Percentiles rank a stretch among this genome's conserved stretches.
These are phyloP conservation scores for Mystacornis crossleyi DNA, from an alignment of 2,113 vertebrate genomes.

Conservation along the genomic window DNA sequence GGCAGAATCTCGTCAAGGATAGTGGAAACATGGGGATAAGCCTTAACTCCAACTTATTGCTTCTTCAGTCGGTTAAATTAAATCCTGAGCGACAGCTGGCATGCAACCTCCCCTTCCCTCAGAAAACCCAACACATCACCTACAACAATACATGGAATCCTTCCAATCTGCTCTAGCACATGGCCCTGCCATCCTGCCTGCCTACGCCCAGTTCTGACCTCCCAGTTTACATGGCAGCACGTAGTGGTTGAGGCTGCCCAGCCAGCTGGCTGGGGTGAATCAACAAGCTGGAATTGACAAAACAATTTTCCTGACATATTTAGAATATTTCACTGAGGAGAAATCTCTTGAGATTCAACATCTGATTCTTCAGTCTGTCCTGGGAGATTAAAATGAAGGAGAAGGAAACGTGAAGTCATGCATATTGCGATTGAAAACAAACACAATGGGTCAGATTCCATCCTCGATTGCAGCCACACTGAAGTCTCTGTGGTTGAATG, in stretches of 20 bases:
- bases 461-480: constrained; percentile 64
- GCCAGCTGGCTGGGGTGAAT: constrained; percentile 37
- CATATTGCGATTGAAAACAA: constrained; percentile 76
- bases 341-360: constrained; percentile 67
- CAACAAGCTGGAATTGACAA: constrained; percentile 56
- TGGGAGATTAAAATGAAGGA: constrained; percentile 59
- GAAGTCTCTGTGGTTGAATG: constrained; percentile 38
- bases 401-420: constrained; percentile 71
- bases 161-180: background rate
- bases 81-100: background rate
- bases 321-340: constrained; percentile 72
- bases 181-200: background rate
- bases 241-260: constrained; percentile 10
- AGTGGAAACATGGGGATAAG: background rate
- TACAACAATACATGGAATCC: background rate
- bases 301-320: constrained; percentile 76
- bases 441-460: constrained; percentile 67
- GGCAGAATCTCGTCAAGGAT: background rate
- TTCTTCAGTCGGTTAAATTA: background rate
- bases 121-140: background rate
- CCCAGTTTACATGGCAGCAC: constrained; percentile 20
- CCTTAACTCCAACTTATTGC: background rate
- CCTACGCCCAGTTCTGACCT: background rate
- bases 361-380: constrained; percentile 70
- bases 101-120: background rate